Evolutionary conservation across 1,140 invertebrate genomes (phyloP).

Genomic region (Hestina assimilis): DNA sequence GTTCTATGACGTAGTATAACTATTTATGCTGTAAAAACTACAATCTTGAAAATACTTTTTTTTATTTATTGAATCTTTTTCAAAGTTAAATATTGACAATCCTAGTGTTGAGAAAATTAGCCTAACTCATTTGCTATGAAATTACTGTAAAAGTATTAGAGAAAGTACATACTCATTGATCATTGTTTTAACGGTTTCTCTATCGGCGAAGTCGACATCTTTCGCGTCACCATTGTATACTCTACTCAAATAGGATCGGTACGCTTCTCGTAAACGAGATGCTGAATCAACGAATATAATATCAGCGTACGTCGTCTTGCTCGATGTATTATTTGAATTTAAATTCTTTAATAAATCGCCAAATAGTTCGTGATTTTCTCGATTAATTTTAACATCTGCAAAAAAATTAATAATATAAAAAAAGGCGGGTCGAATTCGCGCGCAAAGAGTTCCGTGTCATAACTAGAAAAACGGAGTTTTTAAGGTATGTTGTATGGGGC

Average conservation of each 20-base stretch:
- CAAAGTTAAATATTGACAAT: too few species aligned
- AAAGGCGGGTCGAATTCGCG: too few species aligned
- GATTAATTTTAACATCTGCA: conserved; percentile 77
- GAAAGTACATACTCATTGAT: conserved; percentile 81
- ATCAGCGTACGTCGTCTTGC: conserved; percentile 72
- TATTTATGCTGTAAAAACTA: too few species aligned
- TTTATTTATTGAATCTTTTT: too few species aligned
- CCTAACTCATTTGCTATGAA: too few species aligned
- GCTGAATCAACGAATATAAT: conserved; percentile 80
- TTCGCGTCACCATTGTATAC: conserved; percentile 80
- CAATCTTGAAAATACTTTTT: too few species aligned
- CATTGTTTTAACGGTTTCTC: conserved; percentile 58
- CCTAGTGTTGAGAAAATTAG: too few species aligned
- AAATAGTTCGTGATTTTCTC: conserved; percentile 80
- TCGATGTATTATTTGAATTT: conserved; percentile 43
- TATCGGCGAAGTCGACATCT: conserved; percentile 79
- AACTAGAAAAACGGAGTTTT: too few species aligned
- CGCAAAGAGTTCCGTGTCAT: too few species aligned
- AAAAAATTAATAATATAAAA: conserved; percentile 10
- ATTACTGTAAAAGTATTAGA: too few species aligned
- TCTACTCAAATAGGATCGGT: conserved; percentile 67
- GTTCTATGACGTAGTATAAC: too few species aligned
- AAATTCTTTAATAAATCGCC: conserved; percentile 73
- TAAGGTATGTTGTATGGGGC: too few species aligned
- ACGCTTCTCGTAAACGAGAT: conserved; percentile 78